Evolutionary conservation across 2,113 vertebrate species (phyloP), one percentile per base, ranked within the genome.

Genomic region (Dryoscopus gambensis): DNA sequence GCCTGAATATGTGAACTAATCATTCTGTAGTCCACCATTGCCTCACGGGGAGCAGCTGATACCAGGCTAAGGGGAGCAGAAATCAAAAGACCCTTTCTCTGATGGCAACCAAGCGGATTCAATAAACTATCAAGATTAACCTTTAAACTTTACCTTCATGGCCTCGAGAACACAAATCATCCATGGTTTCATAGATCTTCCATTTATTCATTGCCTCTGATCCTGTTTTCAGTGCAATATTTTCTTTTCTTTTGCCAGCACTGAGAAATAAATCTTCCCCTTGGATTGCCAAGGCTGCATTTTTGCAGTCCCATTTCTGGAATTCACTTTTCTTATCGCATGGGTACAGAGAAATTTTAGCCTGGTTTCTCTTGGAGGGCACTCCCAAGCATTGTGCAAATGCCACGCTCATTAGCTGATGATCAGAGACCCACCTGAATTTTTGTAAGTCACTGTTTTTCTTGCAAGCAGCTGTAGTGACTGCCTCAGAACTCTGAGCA

Each of bases 301-400:
- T 99, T 96, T 98, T 99, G 96, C 99, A 99, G 52, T 98, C 98
- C 99, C 99, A 99, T 42, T 98, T 98, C 90, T 99, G 99, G 23
- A 99, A 87, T 22, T 96, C 76, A n/a, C 79, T 99, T 37, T 67
- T 97, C 12, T 98, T 97, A 39, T 99, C 98, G 28, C 99, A 99
- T 28, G 98, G 97, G 39, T 97, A 98, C 28, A 99, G 94, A 49
- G 97, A 88, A 70, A 99, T 82, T 46, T 98, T 81, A 33, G 98
- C 98, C 98, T 98, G 98, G 24, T 98, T 98, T 7, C 89, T 96
- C 76, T 98, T 98, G 52, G 97, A 96, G 15, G 98, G 57, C 8
- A 98, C 98, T 6, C 97, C 99, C 88, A 99, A 84, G 68, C 99
- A 99, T 10, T 98, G 95, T 77, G 98, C 98, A 47, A 98, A 97